Conservation (phyloP, 2,113 vertebrate species). For the Colinus virginianus region DNA sequence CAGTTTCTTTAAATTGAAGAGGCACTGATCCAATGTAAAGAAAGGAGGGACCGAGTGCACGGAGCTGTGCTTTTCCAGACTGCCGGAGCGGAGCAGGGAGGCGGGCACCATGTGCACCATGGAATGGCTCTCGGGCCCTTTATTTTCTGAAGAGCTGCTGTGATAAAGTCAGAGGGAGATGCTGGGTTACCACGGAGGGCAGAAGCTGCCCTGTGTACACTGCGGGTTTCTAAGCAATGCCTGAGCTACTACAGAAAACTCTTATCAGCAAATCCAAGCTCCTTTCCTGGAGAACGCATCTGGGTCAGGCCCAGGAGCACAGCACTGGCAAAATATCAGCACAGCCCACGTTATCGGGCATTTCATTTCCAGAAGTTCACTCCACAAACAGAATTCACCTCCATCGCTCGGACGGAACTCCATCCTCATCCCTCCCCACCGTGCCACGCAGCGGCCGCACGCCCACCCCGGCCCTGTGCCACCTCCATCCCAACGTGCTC, state of each 20-base stretch:
- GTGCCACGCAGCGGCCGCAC: no score
- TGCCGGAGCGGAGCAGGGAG: not conserved
- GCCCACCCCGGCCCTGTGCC: no score
- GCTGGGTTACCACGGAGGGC: not conserved
- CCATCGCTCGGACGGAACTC: conserved; percentile 6
- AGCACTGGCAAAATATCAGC: not conserved
- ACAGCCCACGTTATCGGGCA: not conserved
- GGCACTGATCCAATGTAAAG: conserved; percentile 69
- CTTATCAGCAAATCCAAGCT: conserved; percentile 57
- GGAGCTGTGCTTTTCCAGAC: conserved; percentile 34
- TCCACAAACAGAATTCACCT: conserved; percentile 15
- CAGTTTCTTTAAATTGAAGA: conserved; percentile 63
- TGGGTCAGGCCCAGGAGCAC: not conserved
- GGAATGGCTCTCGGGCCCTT: not conserved
- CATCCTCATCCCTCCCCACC: no score
- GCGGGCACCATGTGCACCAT: not conserved
- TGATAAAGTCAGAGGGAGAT: not conserved
- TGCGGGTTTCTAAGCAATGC: conserved; percentile 46
- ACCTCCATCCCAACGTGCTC: no score
- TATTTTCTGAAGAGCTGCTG: no score
- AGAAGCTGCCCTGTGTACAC: not conserved
- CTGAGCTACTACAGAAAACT: not conserved
- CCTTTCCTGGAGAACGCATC: conserved; percentile 14
- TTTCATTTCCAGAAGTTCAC: not conserved
- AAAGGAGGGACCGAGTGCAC: conserved; percentile 1